phyloP scores from a whole-genome alignment of 2,888 invertebrate species.

The Polydesmus complanatus region DNA sequence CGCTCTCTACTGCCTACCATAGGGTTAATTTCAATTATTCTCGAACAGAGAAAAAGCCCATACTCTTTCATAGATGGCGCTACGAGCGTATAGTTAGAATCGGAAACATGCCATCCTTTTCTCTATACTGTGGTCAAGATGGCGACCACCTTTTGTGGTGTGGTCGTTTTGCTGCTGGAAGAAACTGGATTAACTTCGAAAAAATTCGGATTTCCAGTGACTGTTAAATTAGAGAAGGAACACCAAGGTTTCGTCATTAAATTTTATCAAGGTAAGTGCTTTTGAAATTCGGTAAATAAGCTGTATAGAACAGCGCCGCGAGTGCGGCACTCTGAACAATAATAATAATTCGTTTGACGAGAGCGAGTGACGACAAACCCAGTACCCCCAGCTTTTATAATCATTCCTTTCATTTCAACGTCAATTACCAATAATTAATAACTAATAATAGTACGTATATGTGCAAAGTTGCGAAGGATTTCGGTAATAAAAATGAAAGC shows the following conservation, averaged over 20 bases:
- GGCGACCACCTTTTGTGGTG: conserved; percentile 15
- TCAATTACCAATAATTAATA: too few relatives aligned
- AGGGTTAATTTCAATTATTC: neutral
- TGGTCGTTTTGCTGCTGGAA: conserved; percentile 10
- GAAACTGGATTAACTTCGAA: conserved; percentile 12
- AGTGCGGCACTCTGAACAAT: too few relatives aligned
- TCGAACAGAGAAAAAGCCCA: too few relatives aligned
- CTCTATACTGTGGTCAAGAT: conserved; percentile 5
- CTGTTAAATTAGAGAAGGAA: conserved; percentile 12
- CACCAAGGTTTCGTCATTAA: conserved; percentile 11
- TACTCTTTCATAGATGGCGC: too few relatives aligned
- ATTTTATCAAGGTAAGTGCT: conserved; percentile 11
- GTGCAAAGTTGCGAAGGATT: too few relatives aligned
- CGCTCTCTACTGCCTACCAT: neutral
- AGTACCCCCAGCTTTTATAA: too few relatives aligned
- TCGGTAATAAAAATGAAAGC: too few relatives aligned
- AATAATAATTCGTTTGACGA: neutral
- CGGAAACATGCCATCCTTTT: neutral
- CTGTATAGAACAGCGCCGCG: too few relatives aligned
- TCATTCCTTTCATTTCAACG: too few relatives aligned
- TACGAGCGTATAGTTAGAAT: too few relatives aligned
- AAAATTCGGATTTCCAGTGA: conserved; percentile 11
- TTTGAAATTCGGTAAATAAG: neutral
- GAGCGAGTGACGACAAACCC: neutral
- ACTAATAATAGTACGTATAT: too few relatives aligned